Base-by-base conservation (phyloP, 1,140 invertebrate genomes). In the Helicoverpa armigera region DNA sequence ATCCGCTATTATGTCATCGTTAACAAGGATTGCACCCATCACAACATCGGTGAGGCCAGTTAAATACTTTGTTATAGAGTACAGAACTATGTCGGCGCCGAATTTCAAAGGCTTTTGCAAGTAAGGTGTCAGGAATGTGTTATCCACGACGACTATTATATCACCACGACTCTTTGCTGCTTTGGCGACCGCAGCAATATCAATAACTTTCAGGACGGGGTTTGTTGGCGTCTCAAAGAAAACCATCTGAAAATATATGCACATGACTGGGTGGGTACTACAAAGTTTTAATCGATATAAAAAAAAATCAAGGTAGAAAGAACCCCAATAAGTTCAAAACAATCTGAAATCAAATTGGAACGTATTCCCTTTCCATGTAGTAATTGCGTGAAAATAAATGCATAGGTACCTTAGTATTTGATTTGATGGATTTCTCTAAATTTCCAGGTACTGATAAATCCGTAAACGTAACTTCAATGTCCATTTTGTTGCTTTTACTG, bases 161-260 rank as follows among this genome's bases (percentile, higher is more conserved):
- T 97, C 81, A 84, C 91, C 84, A 70, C 96, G 35, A 69, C 96
- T 96, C 0, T 97, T 96, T 10, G 96, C 96, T 35, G 97, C 86
- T 81, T 97, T 95, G 1, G 96, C 91, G 35, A 99, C 95, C 3
- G 96, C 97, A 83, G 96, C 96, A 81, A 99, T 98, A 91, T 99
- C 99, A 29, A 97, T 96, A 14, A 99, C 93, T 95, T 99, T 99
- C 85, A 99, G 92, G 0, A 98, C 95, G 0, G 99, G 99, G 96
- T 99, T 99, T n/a, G 99, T 99, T 2, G 99, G 99, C 0, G 98
- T 98, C 95, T 99, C 99, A 70, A 99, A 95, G 99, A 99, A 99
- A 18, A 99, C 95, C 95, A 99, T 96, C 98, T 98, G 96, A 96
- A 96, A 79, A 87, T 58, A 65, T 16, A 65, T 18, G 0, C 23